Evolutionary conservation across 2,888 invertebrate species (phyloP), one percentile per base, ranked within the genome.

Genomic region (Scrobipalpa costella): DNA sequence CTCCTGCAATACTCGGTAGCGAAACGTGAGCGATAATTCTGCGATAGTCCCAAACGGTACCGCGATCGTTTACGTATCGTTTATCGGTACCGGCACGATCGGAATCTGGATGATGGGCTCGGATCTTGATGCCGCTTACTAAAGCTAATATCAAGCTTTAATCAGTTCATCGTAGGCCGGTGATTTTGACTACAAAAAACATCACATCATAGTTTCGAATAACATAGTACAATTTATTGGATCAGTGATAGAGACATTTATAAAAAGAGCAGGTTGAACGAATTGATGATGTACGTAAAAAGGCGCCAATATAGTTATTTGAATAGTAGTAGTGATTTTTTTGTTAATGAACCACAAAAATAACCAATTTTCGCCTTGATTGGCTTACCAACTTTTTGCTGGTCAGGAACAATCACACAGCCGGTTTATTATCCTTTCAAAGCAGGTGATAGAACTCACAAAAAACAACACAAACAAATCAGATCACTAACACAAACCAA

Each of bases 21-120:
- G 78, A 85, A 89, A 85, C 90, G 89, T 89, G 90, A 87, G 83
- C 86, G 87, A 90, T 90, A 89, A 89, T 84, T 90, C 84, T 84
- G 78, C 86, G 85, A 87, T 85, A 86, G 77, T 73, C 78, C 76
- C 73, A 79, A 80, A 86, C 63, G 64, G 66, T 61, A 66, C 66
- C 47, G 36, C 57, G 64, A 89, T 86, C 86, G 85, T 84, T 86
- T 86, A 83, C 83, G 80, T 84, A 87, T 87, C 82, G 86, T 79
- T 85, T 89, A 88, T 89, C 88, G 80, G 77, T 83, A 88, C 86
- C 85, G 79, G 81, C 84, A 78, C 81, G 81, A 82, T 84, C 75
- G 87, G 89, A 88, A 89, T 90, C 88, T 84, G 83, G 81, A 81
- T 78, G 67, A 57, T 62, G 70, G 7, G n/a, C 19, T 59, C n/a